Base-by-base conservation (phyloP, 2,797 vertebrate species). In the Echiichthys vipera region DNA sequence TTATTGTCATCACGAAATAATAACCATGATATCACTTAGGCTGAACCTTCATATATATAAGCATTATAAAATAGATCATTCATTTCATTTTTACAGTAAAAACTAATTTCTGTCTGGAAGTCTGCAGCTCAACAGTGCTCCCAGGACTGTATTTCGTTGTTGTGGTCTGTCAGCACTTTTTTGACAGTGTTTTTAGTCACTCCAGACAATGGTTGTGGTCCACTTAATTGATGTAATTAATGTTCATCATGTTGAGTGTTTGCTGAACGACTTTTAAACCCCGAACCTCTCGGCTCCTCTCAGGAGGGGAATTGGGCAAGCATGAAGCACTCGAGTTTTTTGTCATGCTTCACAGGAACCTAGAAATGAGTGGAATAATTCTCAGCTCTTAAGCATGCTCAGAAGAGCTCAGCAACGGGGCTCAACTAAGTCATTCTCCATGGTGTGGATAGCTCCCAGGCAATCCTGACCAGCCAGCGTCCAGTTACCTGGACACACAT, bases 361-460 rank as follows among this genome's bases (percentile, higher is more conserved):
- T 80, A 85, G 83, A 92, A 93, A 91, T 88, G 87, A 93, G 89
- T 83, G 89, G 89, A 93, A 91, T 92, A 92, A 93, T 92, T 92
- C 87, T 66, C 81, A 71, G 87, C 85, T 91, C 89, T 92, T 91
- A 90, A 91, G 85, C 87, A 59, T 77, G 84, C 86, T 88, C 86
- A 88, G 88, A 90, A 84, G 88, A 90, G 89, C 91, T 91, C 87
- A 84, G 87, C 83, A 65, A 78, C 72, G 11, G 63, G 79, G 86
- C 88, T 90, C 81, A 54, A 70, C 87, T 71, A 78, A 90, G 86
- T 89, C 89, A 84, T 86, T 89, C 88, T 88, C 78, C 68, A 56
- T 73, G 83, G 84, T 59, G 58, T 50, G 74, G 59, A 78, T 79
- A 30, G 87, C 88, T 86, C 76, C 49, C 27, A 71, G 86, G 86